Conservation (phyloP, 2,113 vertebrate species). For the Poeciliopsis occidentalis region DNA sequence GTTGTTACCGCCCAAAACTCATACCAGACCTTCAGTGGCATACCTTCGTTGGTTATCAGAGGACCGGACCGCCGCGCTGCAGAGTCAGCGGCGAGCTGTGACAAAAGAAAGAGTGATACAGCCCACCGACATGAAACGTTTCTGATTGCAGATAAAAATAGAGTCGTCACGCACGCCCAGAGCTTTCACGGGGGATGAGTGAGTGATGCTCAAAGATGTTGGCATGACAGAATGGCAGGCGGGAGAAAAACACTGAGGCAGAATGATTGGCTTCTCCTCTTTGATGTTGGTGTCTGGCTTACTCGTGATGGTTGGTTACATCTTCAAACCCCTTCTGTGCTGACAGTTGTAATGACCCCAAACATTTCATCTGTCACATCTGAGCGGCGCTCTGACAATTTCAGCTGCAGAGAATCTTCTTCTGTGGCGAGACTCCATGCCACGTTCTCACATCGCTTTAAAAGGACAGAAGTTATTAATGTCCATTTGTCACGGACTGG, state of each 20-base stretch:
- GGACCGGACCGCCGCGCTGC: too few relatives aligned
- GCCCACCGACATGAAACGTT: conserved; percentile 28
- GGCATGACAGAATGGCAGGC: conserved; percentile 67
- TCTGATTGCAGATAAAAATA: conserved; percentile 64
- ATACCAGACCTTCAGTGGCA: conserved; percentile 1
- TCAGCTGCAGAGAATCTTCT: too few relatives aligned
- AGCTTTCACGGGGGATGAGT: conserved; percentile 60
- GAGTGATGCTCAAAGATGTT: conserved; percentile 73
- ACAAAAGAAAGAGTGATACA: conserved; percentile 39
- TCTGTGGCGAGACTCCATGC: too few relatives aligned
- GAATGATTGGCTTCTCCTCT: conserved; percentile 74
- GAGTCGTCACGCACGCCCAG: conserved; percentile 34
- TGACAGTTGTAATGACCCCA: conserved; percentile 74
- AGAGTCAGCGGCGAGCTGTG: conserved; percentile 10
- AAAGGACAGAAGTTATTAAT: too few relatives aligned
- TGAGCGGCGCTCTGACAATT: too few relatives aligned
- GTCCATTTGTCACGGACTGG: too few relatives aligned
- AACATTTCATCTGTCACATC: conserved; percentile 75
- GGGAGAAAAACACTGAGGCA: conserved; percentile 69
- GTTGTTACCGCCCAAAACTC: neutral
- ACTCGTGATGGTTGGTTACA: conserved; percentile 72
- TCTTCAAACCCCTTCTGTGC: conserved; percentile 68
- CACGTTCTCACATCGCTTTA: too few relatives aligned
- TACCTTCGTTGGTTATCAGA: too few relatives aligned
- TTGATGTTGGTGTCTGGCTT: conserved; percentile 72